These are phyloP conservation scores for Sciaenops ocellatus DNA, from an alignment of 2,797 vertebrate species.

Conservation along the genomic window DNA sequence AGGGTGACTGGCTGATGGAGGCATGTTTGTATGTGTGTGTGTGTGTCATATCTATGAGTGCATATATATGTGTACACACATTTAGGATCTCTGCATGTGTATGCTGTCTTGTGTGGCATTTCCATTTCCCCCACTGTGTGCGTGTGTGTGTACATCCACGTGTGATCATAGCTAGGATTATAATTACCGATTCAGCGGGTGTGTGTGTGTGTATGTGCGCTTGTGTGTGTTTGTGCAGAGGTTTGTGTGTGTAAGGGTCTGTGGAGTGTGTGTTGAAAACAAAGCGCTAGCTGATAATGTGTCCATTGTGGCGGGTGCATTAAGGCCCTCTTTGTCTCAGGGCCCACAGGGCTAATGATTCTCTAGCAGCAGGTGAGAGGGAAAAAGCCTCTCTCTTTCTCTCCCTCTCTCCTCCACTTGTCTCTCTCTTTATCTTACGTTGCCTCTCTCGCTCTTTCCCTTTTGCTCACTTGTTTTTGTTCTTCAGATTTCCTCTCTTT, in stretches of 20 bases:
- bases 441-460: constrained; percentile 66
- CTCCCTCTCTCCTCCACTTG: constrained; percentile 71
- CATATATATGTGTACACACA: constrained; percentile 40
- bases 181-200: constrained; percentile 70
- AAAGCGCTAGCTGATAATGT: constrained; percentile 91
- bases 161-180: constrained; percentile 58
- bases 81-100: constrained; percentile 49
- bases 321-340: constrained; percentile 94
- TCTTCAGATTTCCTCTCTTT: constrained; percentile 78
- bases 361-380: constrained; percentile 98
- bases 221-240: constrained; percentile 50
- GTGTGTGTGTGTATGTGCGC: constrained; percentile 44
- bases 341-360: constrained; percentile 97
- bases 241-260: constrained; percentile 71
- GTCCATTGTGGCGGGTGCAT: constrained; percentile 95
- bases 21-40: constrained; percentile 13
- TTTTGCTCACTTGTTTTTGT: constrained; percentile 78
- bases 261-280: constrained; percentile 89
- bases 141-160: constrained; percentile 23
- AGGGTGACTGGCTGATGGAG: constrained; percentile 34
- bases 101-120: constrained; percentile 63
- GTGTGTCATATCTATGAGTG: constrained; percentile 8
- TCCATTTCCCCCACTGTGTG: constrained; percentile 43
- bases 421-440: constrained; percentile 73
- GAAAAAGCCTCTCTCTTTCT: constrained; percentile 81